phyloP scores from a whole-genome alignment of 1,140 invertebrate genomes.

The Philaenus spumarius region DNA sequence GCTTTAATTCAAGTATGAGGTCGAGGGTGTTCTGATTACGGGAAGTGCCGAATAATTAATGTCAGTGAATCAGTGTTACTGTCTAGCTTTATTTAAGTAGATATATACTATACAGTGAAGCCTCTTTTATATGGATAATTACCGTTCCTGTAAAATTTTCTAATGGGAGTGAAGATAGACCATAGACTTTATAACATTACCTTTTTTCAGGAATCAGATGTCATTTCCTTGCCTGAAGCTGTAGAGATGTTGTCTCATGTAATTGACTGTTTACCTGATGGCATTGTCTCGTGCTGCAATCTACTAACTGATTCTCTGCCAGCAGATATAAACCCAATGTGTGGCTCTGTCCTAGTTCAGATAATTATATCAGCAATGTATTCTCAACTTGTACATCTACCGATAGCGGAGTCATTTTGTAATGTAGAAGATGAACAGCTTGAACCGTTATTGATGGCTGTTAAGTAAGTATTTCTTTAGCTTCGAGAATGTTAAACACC shows the following conservation, averaged over 20 bases:
- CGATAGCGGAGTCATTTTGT: constrained; percentile 62
- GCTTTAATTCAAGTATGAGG: no score
- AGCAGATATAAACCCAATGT: constrained; percentile 53
- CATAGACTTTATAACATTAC: no score
- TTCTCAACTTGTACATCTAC: constrained; percentile 32
- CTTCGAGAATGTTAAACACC: no score
- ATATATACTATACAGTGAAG: no score
- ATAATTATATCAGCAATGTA: constrained; percentile 36
- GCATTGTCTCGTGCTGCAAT: constrained; percentile 45
- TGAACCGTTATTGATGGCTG: constrained; percentile 54
- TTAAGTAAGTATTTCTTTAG: constrained; percentile 43
- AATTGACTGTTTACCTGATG: constrained; percentile 52
- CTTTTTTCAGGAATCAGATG: no score
- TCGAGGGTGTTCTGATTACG: no score
- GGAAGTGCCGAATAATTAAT: no score
- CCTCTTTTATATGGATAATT: no score
- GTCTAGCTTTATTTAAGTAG: no score
- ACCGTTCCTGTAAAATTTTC: no score
- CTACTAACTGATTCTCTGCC: constrained; percentile 57
- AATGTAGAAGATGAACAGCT: constrained; percentile 65
- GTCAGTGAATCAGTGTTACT: no score
- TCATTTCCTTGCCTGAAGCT: neutral
- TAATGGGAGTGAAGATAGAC: no score
- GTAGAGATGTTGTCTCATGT: constrained; percentile 61
- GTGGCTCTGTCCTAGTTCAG: constrained; percentile 59